Percentiles rank a stretch among this genome's conserved stretches.
These are phyloP conservation scores for Hypocryptadius cinnamomeus DNA, from an alignment of 2,113 vertebrate species.

Conservation along the genomic window DNA sequence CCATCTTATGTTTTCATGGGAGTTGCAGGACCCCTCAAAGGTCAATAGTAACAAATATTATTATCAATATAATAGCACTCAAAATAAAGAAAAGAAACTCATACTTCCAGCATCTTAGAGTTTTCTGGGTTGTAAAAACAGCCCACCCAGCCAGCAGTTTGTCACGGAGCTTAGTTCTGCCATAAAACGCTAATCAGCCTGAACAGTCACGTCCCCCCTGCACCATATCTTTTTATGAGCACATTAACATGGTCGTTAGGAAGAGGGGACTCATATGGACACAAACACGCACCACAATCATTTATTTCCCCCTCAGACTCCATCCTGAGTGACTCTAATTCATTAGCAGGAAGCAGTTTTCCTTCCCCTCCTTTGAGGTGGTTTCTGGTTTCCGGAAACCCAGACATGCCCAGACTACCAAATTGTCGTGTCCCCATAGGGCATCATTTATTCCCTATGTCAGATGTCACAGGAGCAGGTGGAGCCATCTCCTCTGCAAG, in stretches of 20 bases:
- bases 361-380: neutral
- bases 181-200: constrained; percentile 77
- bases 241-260: constrained; percentile 73
- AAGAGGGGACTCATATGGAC: constrained; percentile 70
- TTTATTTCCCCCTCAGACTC: constrained; percentile 51
- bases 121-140: constrained; percentile 63
- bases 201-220: constrained; percentile 70
- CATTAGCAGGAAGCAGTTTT: neutral
- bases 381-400: neutral
- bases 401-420: neutral
- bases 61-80: neutral
- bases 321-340: constrained; percentile 25
- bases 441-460: neutral
- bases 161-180: constrained; percentile 72
- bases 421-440: neutral
- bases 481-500: neutral
- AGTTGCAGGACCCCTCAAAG: neutral
- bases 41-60: neutral
- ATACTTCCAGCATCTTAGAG: constrained; percentile 38
- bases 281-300: constrained; percentile 65
- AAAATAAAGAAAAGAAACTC: constrained; percentile 17
- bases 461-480: neutral
- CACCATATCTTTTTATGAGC: constrained; percentile 75
- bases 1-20: neutral
- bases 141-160: constrained; percentile 62